Base-by-base conservation (phyloP, 2,888 invertebrate genomes). In the Melinaea marsaeus region DNA sequence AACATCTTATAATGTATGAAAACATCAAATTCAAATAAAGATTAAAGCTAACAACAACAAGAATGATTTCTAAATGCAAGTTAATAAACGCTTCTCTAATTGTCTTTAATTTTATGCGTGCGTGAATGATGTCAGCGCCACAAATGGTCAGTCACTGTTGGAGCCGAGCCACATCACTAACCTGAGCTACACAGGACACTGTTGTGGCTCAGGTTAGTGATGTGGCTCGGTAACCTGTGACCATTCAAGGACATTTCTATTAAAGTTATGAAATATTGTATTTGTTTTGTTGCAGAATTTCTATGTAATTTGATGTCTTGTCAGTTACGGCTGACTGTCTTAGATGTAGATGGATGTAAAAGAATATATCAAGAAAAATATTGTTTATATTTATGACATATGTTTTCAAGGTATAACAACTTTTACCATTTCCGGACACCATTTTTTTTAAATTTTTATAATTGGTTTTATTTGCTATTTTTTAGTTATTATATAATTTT, bases 161-260 rank as follows among this genome's bases (percentile, higher is more conserved):
- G n/a, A n/a, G n/a, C n/a, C n/a, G n/a, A n/a, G n/a, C n/a, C n/a
- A n/a, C n/a, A n/a, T n/a, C n/a, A n/a, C n/a, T n/a, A n/a, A n/a
- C n/a, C n/a, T n/a, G n/a, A n/a, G n/a, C n/a, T 22, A 1, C 22
- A 65, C 57, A 58, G 32, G 42, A 59, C 56, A 35, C 60, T 65
- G 61, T 58, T 57, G 57, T 59, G 54, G 60, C 57, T 48, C 74
- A 70, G 71, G 71, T 70, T 73, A 77, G 76, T 77, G 76, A 75
- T 68, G 46, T 63, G 77, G 75, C 78, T 51, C 42, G 76, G 75
- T 76, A 77, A 75, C 77, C 75, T 75, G 68, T 71, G 71, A 72
- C 71, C 74, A 63, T 62, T 56, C 57, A 56, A 48, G 33, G 34
- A 51, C 48, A n/a, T 51, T 48, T 47, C 45, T 57, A 47, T 51